Evolutionary conservation across 2,888 invertebrate species (phyloP), one percentile per base, ranked within the genome.

Genomic region (Scaptodrosophila latifasciaeformis): DNA sequence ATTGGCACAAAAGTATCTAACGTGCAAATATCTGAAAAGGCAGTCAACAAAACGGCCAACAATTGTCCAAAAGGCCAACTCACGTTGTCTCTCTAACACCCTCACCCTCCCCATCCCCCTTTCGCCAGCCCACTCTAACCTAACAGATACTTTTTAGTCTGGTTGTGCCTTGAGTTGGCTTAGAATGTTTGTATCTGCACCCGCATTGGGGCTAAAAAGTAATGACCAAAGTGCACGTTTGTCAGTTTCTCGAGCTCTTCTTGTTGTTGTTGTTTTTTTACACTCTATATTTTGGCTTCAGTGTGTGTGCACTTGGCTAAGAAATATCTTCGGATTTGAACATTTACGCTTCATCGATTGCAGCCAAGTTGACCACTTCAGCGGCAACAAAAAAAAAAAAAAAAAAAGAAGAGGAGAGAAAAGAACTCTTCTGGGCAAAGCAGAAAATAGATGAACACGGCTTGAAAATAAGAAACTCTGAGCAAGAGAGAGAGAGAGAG

Each of bases 331-430:
- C 70, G 74, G 70, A 70, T 81, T 78, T 78, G 80, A 70, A 71
- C 82, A 68, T 80, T 82, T 71, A 75, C 81, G 78, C 82, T 82
- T 80, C 82, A 79, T 82, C 78, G 82, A 82, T 70, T 80, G 63
- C 72, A 63, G 56, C 55, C 59, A 43, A 19, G 9, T 29, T 42
- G 46, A 48, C 37, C 27, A 27, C 49, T 43, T 31, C 24, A 30
- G 24, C 6, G 21, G 54, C 42, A 13, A 34, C 2, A 37, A 4
- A 29, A 19, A 12, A 31, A 42, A 9, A 35, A 7, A 29, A 40
- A 35, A n/a, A n/a, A n/a, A n/a, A n/a, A n/a, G n/a, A n/a, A n/a
- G n/a, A n/a, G n/a, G n/a, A n/a, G n/a, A n/a, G n/a, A n/a, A n/a
- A n/a, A n/a, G n/a, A n/a, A n/a, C n/a, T n/a, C n/a, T n/a, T n/a